phyloP scores from a whole-genome alignment of 2,113 vertebrate genomes.

The Anarhynchus alexandrinus region DNA sequence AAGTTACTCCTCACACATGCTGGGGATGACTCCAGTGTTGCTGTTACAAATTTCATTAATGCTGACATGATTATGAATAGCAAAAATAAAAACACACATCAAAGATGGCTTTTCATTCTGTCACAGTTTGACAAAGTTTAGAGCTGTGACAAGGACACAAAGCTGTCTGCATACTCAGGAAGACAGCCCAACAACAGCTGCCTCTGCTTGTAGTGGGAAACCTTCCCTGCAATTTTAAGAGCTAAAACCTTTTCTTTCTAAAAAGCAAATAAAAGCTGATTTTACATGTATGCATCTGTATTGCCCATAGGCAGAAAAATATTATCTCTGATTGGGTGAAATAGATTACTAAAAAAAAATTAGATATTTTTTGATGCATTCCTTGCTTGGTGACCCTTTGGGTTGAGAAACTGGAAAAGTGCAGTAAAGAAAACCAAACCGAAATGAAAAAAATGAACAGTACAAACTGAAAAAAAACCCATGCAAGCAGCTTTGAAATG shows the following conservation, averaged over 20 bases:
- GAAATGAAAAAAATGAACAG: not conserved
- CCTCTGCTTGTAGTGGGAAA: not conserved
- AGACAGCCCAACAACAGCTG: slow-evolving; percentile 16
- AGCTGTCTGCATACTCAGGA: not conserved
- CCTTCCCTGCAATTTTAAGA: not conserved
- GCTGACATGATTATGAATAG: not conserved
- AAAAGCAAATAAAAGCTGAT: not conserved
- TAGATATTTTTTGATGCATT: not conserved
- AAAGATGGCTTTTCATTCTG: not conserved
- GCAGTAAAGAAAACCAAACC: not conserved
- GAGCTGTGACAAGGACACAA: not conserved
- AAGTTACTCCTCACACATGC: not conserved
- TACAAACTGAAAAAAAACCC: not conserved
- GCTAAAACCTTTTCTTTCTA: not conserved
- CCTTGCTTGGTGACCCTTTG: not conserved
- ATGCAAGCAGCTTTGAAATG: not conserved
- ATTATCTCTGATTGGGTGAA: not conserved
- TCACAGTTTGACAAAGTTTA: not conserved
- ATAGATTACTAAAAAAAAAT: not conserved
- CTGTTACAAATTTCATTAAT: slow-evolving; percentile 19
- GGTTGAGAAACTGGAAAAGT: not conserved
- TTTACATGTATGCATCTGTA: not conserved
- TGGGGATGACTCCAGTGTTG: not conserved
- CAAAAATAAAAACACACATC: slow-evolving; percentile 27
- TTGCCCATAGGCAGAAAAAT: not conserved